These are phyloP conservation scores for Nestor notabilis DNA, from an alignment of 2,113 vertebrate genomes.

Conservation along the genomic window DNA sequence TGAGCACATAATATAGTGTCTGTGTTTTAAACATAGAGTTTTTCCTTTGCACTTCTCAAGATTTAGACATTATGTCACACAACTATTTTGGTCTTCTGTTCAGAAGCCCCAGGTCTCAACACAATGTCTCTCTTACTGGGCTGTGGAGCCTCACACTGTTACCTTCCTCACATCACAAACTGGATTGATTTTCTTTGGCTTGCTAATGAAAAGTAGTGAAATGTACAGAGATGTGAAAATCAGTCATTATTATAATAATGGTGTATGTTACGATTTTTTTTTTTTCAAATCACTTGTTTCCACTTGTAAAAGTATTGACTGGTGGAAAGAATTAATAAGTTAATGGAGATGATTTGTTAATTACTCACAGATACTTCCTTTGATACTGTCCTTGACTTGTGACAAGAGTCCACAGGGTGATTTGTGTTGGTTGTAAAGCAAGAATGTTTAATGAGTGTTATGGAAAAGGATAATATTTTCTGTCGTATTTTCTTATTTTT, in stretches of 20 bases:
- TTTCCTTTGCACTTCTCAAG: not conserved
- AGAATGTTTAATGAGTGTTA: not conserved
- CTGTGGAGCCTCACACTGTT: not conserved
- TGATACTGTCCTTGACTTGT: not conserved
- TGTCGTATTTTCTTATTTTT: not conserved
- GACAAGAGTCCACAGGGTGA: not conserved
- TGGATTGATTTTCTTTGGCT: not conserved
- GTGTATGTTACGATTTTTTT: not conserved
- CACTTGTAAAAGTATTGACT: not conserved
- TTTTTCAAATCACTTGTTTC: not conserved
- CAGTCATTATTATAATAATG: not conserved
- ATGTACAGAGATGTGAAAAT: not conserved
- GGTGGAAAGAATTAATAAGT: not conserved
- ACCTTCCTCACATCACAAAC: not conserved
- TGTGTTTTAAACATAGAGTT: not conserved
- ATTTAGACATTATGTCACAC: not conserved
- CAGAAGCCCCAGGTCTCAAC: not conserved
- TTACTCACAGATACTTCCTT: not conserved
- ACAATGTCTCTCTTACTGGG: not conserved
- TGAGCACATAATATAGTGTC: not conserved
- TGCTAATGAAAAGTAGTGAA: not conserved
- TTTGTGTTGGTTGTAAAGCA: not conserved
- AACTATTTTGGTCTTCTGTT: not conserved
- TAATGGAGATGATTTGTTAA: not conserved
- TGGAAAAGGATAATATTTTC: constrained; percentile 11